A percentile compares a stretch with the other conserved stretches of the same genome.
These are phyloP conservation scores for Limonius californicus DNA, from an alignment of 1,140 invertebrate species.

Conservation along the genomic window DNA sequence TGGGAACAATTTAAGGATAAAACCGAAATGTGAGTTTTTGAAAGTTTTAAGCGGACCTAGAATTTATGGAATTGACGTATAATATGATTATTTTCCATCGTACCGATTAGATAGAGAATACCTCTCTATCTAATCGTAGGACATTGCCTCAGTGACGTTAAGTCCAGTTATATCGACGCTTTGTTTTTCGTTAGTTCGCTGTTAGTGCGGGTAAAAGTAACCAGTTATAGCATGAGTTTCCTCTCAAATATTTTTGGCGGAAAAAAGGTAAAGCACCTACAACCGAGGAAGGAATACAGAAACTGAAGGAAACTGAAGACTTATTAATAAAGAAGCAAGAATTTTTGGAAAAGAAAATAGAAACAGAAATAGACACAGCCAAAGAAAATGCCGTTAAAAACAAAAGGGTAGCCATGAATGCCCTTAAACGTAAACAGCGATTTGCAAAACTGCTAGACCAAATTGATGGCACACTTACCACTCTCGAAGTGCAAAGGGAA, in stretches of 20 bases:
- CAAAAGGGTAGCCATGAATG: neutral
- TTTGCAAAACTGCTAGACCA: neutral
- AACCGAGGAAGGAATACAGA: neutral
- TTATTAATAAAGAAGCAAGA: neutral
- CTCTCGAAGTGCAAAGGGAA: constrained; percentile 1
- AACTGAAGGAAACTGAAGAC: constrained; percentile 1
- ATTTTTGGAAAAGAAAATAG: neutral
- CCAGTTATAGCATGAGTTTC: constrained; percentile 92
- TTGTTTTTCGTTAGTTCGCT: no score
- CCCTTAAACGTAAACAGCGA: neutral
- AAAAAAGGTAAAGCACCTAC: constrained; percentile 76
- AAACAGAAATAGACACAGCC: neutral
- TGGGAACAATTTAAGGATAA: no score
- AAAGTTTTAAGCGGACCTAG: no score
- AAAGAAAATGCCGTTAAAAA: neutral
- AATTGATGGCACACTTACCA: neutral
- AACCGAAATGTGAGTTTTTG: no score
- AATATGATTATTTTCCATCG: no score
- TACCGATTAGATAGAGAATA: no score
- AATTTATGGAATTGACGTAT: no score
- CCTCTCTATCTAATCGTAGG: no score
- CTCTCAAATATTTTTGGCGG: constrained; percentile 85
- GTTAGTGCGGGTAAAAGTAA: no score
- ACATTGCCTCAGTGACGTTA: no score
- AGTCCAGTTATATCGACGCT: no score